Base-by-base conservation (phyloP, 2,888 invertebrate genomes). In the Caenorhabditis uteleia region DNA sequence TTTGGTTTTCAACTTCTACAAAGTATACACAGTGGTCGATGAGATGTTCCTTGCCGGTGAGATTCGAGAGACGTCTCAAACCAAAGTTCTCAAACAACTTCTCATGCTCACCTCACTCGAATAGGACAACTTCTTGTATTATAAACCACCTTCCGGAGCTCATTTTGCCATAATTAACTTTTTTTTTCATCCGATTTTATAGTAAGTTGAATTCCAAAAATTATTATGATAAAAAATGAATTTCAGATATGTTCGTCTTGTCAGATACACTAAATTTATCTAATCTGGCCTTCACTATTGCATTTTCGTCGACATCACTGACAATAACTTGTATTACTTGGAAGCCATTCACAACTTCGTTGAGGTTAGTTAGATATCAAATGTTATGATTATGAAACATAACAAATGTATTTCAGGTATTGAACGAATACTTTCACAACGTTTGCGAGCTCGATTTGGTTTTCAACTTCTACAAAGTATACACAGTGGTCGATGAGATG, bases 261-360 rank as follows among this genome's bases (percentile, higher is more conserved):
- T 46, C 98, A 98, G 86, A 99, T 97, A 87, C 98, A 99, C 88
- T 98, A 98, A 77, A 95, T 98, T 1, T 99, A 98, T 86, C 89
- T 98, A 98, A 85, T 98, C 98, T 33, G 98, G 98, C 0, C 88
- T 98, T 26, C 98, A 98, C 85, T 98, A 99, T 87, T 98, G 98
- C 85, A 97, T 98, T 84, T 99, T 98, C 84, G 98, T 98, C 14
- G 98, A 98, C 84, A 95, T 98, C 8, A 94, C 93, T 81, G 98
- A 99, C 87, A 99, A 98, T 86, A 99, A 98, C 85, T 87, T 98
- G 69, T 95, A 93, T 84, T 98, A 98, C 85, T 86, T 99, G 83
- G 98, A 98, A 86, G 97, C 97, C 33, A 98, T 99, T 83, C 98
- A 98, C 86, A 98, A 99, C 86, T 98, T 98, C 85, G 98, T 98